These are phyloP conservation scores for Drusus annulatus DNA, from an alignment of 1,140 invertebrate genomes.

Conservation along the genomic window DNA sequence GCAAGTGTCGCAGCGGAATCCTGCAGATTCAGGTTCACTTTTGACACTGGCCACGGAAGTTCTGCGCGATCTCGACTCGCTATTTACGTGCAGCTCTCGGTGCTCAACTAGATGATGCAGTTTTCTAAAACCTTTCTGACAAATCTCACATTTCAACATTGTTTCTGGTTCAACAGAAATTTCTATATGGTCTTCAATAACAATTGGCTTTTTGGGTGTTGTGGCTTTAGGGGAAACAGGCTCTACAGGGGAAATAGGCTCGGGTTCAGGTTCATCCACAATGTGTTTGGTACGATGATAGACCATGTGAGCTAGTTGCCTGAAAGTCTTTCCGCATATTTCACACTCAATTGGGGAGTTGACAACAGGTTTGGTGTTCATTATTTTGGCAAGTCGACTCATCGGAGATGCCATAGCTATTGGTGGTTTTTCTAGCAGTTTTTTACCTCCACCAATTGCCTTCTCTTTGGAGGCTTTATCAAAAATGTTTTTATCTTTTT, in stretches of 20 bases:
- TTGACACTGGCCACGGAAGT: slow-evolving; percentile 45
- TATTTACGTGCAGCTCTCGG: slow-evolving; percentile 56
- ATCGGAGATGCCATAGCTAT: slow-evolving; percentile 44
- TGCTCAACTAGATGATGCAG: slow-evolving; percentile 69
- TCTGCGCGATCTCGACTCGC: slow-evolving; percentile 47
- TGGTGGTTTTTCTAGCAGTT: slow-evolving; percentile 5
- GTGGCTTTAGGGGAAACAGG: slow-evolving; percentile 30
- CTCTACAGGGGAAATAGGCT: slow-evolving; percentile 48
- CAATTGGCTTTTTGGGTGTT: slow-evolving; percentile 55
- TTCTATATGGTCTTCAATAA: slow-evolving; percentile 60
- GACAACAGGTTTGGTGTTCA: slow-evolving; percentile 58
- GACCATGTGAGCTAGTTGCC: slow-evolving; percentile 51
- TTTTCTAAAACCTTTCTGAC: slow-evolving; percentile 69
- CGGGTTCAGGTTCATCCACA: slow-evolving; percentile 36
- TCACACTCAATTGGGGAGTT: slow-evolving; percentile 64
- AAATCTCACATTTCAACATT: slow-evolving; percentile 68
- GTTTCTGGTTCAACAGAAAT: slow-evolving; percentile 58
- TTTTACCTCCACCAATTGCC: slow-evolving; percentile 1
- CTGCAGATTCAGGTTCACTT: slow-evolving; percentile 64
- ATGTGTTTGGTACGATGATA: slow-evolving; percentile 48
- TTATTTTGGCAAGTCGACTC: slow-evolving; percentile 51
- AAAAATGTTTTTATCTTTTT: background rate
- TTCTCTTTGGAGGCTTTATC: slow-evolving; percentile 4
- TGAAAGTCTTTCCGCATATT: slow-evolving; percentile 52
- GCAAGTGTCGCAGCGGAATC: slow-evolving; percentile 70